Conservation (phyloP, 30 jellyfish, hydroid and myxozoan species). For the Haliclystus octoradiatus region DNA sequence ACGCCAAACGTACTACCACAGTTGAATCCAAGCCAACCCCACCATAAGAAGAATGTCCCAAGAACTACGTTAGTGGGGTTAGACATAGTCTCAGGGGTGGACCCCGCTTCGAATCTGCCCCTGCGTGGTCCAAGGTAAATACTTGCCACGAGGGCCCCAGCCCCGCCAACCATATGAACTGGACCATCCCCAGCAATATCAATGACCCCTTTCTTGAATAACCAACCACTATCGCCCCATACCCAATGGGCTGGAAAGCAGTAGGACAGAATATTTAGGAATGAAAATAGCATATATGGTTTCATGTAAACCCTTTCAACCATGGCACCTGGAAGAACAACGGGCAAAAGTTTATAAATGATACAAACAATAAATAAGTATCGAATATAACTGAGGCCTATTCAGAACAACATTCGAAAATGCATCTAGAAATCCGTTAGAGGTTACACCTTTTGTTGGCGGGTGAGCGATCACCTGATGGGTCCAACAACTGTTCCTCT, state of each 20-base stretch:
- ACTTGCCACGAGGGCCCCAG: constrained; percentile 43
- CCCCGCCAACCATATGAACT: constrained; percentile 54
- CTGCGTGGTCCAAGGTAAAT: constrained; percentile 29
- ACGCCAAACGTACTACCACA: constrained; percentile 28
- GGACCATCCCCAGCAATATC: constrained; percentile 39
- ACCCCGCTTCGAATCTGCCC: constrained; percentile 12
- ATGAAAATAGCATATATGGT: constrained; percentile 16
- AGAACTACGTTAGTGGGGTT: constrained; percentile 25
- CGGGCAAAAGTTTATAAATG: no score
- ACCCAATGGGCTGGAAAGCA: constrained; percentile 53
- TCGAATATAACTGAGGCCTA: no score
- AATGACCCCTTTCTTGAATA: constrained; percentile 6
- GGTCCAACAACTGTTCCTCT: no score
- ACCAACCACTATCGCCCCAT: constrained; percentile 44
- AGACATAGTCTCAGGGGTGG: constrained; percentile 2
- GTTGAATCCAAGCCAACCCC: constrained; percentile 15
- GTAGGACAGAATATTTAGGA: constrained; percentile 5
- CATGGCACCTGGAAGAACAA: constrained; percentile 42
- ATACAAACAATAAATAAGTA: no score
- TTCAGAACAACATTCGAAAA: no score
- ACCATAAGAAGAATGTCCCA: constrained; percentile 31
- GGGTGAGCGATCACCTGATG: no score
- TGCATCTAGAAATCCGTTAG: no score
- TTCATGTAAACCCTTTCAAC: constrained; percentile 22
- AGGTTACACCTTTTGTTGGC: no score